A percentile compares a stretch with the other conserved stretches of the same genome.
Evolutionary conservation across 2,888 invertebrate species (phyloP).

Genomic region (Caenorhabditis becei): DNA sequence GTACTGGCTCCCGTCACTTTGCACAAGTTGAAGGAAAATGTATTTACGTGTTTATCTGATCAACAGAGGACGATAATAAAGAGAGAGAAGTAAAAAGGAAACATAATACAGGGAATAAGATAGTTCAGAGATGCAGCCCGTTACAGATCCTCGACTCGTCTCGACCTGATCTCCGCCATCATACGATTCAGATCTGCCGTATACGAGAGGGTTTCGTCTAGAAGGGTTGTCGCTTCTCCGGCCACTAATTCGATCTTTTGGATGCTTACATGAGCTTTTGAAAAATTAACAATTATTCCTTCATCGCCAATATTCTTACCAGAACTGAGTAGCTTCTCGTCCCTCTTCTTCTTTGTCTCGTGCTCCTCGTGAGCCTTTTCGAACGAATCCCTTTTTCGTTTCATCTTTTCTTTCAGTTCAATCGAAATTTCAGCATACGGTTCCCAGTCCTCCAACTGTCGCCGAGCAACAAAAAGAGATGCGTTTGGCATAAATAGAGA

Average conservation of each 20-base stretch:
- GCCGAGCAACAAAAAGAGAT: constrained; percentile 38
- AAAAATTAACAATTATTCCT: too few species aligned
- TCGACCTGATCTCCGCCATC: constrained; percentile 34
- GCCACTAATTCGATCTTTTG: constrained; percentile 21
- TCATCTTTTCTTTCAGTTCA: constrained; percentile 55
- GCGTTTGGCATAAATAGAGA: constrained; percentile 7
- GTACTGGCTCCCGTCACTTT: neutral
- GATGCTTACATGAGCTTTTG: constrained; percentile 32
- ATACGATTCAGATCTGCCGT: constrained; percentile 37
- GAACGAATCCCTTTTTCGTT: constrained; percentile 51
- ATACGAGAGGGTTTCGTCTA: constrained; percentile 39
- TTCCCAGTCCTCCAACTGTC: constrained; percentile 50
- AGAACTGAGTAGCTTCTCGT: constrained; percentile 29
- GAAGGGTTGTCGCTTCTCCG: constrained; percentile 32
- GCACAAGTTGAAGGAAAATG: constrained; percentile 1
- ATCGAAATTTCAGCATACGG: constrained; percentile 28
- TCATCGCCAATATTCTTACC: constrained; percentile 22
- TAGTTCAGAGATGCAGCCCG: neutral
- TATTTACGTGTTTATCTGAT: constrained; percentile 10
- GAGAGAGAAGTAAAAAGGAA: neutral
- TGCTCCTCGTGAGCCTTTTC: constrained; percentile 44
- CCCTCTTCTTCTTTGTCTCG: constrained; percentile 36
- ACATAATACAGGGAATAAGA: constrained; percentile 1
- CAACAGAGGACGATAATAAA: neutral
- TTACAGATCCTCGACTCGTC: constrained; percentile 37